These are phyloP conservation scores for Cariama cristata DNA, from an alignment of 2,113 vertebrate species.

Conservation along the genomic window DNA sequence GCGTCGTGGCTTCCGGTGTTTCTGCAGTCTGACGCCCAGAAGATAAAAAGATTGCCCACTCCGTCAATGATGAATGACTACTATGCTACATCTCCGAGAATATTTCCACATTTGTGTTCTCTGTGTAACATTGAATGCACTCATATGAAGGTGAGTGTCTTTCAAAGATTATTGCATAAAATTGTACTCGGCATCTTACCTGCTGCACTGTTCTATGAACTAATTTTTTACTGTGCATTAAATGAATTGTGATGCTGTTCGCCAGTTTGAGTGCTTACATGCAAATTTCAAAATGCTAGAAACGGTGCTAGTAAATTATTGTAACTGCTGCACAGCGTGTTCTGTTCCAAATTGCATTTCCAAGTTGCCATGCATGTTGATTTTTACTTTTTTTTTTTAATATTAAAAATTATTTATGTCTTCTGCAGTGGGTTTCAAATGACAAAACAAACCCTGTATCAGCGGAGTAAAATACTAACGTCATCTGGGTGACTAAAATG, in stretches of 20 bases:
- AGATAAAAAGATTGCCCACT: conserved; percentile 83
- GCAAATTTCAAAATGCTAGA: not conserved
- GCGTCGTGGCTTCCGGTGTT: conserved; percentile 79
- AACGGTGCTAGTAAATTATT: not conserved
- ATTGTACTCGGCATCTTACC: conserved; percentile 13
- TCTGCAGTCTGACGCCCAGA: conserved; percentile 65
- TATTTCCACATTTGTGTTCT: conserved; percentile 96
- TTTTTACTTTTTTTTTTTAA: too few species aligned
- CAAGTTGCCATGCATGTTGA: fast-evolving
- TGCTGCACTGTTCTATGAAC: not conserved
- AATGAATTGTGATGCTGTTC: not conserved
- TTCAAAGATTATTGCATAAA: conserved; percentile 71
- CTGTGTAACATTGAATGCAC: conserved; percentile 94
- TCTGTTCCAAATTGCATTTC: not conserved
- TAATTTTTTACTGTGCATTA: not conserved
- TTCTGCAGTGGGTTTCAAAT: not conserved
- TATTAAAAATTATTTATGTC: fast-evolving
- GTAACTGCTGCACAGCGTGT: not conserved
- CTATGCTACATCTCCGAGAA: conserved; percentile 87
- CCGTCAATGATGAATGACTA: conserved; percentile 94
- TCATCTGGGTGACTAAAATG: not conserved
- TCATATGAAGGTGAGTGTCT: conserved; percentile 93
- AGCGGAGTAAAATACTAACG: not conserved
- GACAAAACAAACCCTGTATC: not conserved
- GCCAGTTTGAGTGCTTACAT: not conserved